Evolutionary conservation across 2,888 invertebrate genomes (phyloP).

Genomic region (Sesia bembeciformis): DNA sequence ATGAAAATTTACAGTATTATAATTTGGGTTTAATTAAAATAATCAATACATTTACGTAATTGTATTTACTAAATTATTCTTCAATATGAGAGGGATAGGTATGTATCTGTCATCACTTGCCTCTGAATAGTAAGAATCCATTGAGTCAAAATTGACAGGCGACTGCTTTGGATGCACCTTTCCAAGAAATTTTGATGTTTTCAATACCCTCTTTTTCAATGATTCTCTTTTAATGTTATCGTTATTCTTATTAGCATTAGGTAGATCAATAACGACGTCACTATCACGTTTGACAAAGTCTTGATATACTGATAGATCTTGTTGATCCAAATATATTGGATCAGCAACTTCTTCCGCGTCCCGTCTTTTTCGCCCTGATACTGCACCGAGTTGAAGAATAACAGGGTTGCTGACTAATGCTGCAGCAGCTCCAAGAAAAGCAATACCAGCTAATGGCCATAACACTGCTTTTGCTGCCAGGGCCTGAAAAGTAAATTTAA

Average conservation of each 20-base stretch:
- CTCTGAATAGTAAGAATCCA: background rate
- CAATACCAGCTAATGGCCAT: constrained; percentile 85
- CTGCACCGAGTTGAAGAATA: constrained; percentile 83
- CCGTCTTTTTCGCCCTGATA: constrained; percentile 77
- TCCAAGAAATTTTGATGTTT: no score
- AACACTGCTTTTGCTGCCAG: constrained; percentile 77
- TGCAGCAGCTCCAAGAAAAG: constrained; percentile 86
- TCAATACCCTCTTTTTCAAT: no score
- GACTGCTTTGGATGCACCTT: no score
- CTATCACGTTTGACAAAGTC: no score
- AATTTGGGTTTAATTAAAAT: background rate
- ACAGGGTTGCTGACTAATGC: constrained; percentile 85
- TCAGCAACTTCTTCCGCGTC: constrained; percentile 38
- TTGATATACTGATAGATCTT: no score
- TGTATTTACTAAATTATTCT: constrained; percentile 13
- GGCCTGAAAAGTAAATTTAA: constrained; percentile 57
- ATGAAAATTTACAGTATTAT: background rate
- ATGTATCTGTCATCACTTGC: background rate
- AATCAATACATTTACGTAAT: background rate
- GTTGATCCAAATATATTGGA: background rate
- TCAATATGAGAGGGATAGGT: constrained; percentile 37
- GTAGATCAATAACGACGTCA: no score
- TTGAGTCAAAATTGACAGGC: no score
- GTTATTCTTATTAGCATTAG: no score
- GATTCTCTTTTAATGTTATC: no score